These are phyloP conservation scores for Eubucco bourcierii DNA, from an alignment of 2,113 vertebrate species.

Conservation along the genomic window DNA sequence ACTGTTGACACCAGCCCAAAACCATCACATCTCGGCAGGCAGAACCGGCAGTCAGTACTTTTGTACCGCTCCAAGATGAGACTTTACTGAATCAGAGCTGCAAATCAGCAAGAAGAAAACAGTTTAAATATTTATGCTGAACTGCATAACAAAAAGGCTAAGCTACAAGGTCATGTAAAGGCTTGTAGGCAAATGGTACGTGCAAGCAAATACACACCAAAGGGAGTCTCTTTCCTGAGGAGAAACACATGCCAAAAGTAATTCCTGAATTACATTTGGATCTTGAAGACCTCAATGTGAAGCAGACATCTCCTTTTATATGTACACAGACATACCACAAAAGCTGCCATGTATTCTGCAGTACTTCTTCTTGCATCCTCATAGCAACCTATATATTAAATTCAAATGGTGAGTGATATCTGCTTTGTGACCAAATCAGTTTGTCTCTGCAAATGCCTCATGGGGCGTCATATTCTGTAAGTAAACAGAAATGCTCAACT, in stretches of 20 bases:
- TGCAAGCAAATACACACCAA: not conserved
- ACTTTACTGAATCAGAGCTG: not conserved
- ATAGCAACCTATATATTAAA: rapidly evolving
- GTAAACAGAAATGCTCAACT: not conserved
- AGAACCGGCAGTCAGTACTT: not conserved
- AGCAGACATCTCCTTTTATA: not conserved
- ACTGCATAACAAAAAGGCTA: not conserved
- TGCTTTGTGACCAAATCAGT: not conserved
- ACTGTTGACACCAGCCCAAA: not conserved
- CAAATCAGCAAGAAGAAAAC: not conserved
- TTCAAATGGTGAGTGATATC: not conserved
- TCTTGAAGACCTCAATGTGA: rapidly evolving
- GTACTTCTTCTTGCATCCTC: not conserved
- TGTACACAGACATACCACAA: not conserved
- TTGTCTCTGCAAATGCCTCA: rapidly evolving
- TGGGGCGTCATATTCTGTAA: not conserved
- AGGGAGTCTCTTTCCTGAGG: not conserved
- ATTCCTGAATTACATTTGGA: not conserved
- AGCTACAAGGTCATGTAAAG: not conserved
- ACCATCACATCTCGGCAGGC: not conserved
- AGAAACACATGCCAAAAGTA: not conserved
- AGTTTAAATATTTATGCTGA: not conserved
- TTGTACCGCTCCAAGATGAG: not conserved
- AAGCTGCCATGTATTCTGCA: not conserved
- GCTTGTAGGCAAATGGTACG: not conserved